These are phyloP conservation scores for Ptychoptera albimana DNA, from an alignment of 2,888 invertebrate species.

Conservation along the genomic window DNA sequence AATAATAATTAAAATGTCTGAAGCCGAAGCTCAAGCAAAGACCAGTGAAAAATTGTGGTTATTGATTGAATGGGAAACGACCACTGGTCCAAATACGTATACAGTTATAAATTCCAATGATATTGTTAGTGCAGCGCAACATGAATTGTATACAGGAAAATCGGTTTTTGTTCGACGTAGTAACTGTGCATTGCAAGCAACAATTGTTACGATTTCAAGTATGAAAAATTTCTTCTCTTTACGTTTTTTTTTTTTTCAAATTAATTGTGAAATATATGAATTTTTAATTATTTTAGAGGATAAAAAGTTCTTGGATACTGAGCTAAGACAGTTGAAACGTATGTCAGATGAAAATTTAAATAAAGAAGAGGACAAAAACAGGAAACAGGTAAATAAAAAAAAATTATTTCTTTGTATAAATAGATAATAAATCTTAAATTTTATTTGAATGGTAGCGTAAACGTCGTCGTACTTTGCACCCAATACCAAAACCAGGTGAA, in stretches of 20 bases:
- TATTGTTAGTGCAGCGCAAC: constrained; percentile 4
- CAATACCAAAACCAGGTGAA: not conserved
- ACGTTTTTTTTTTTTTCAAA: not conserved
- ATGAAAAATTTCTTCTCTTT: not conserved
- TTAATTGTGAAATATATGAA: not conserved
- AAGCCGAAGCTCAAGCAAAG: not conserved
- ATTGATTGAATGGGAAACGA: constrained; percentile 6
- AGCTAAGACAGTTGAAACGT: constrained; percentile 7
- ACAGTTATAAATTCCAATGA: constrained; percentile 6
- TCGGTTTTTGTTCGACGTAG: constrained; percentile 5
- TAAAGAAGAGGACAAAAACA: not conserved
- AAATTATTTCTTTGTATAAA: no score
- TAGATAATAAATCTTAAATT: no score
- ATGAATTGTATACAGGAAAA: constrained; percentile 8
- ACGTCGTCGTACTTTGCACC: constrained; percentile 3
- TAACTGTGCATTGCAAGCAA: constrained; percentile 4
- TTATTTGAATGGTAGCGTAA: not conserved
- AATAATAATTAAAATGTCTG: not conserved
- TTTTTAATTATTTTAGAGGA: constrained; percentile 7
- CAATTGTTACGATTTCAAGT: constrained; percentile 8
- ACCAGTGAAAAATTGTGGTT: constrained; percentile 4
- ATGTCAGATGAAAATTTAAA: constrained; percentile 5
- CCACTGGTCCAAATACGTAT: constrained; percentile 4
- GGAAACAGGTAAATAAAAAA: no score
- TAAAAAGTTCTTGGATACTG: constrained; percentile 8